Base-by-base conservation (phyloP, 1,140 invertebrate genomes). In the Gonatopus flavifemur region DNA sequence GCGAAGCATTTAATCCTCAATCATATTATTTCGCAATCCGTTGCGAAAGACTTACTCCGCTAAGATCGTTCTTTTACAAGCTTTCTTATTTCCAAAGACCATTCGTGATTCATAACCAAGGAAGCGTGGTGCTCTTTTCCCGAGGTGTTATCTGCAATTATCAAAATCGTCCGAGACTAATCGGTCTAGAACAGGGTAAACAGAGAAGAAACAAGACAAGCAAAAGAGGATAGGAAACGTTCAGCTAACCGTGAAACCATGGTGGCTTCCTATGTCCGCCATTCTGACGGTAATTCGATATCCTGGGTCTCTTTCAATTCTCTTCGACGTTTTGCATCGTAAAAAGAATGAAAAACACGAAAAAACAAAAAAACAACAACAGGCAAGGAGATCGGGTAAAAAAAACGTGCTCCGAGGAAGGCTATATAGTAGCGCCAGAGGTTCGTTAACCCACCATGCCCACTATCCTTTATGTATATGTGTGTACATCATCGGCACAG, bases 401-500 rank as follows among this genome's bases (percentile, higher is more conserved):
- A 12, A 25, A 13, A 25, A 30, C 13, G 10, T n/a, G n/a, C n/a
- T n/a, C n/a, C 3, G 18, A 44, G 10, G 38, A 37, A 12, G 12
- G 35, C 28, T n/a, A n/a, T n/a, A n/a, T n/a, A n/a, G 36, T 49
- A 45, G 25, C 45, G 42, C 28, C 42, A 40, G n/a, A n/a, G 32
- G 58, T 61, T 62, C 59, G 39, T 62, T 61, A 61, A 57, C 54
- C 54, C 54, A 55, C 8, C 25, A n/a, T n/a, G 25, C 12, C 6
- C 25, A 3, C 5, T 30, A 15, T 6, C 0, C 45, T 44, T n/a
- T 38, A 33, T 47, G 52, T 45, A 54, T 39, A 37, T 20, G 3
- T 19, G 52, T 28, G 43, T 44, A 48, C 7, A 30, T 43, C 48
- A 24, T 45, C 44, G 45, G 42, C 19, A 42, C 30, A 48, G 55